Base-by-base conservation (phyloP, 2,888 invertebrate genomes). In the Nesidiocoris tenuis region DNA sequence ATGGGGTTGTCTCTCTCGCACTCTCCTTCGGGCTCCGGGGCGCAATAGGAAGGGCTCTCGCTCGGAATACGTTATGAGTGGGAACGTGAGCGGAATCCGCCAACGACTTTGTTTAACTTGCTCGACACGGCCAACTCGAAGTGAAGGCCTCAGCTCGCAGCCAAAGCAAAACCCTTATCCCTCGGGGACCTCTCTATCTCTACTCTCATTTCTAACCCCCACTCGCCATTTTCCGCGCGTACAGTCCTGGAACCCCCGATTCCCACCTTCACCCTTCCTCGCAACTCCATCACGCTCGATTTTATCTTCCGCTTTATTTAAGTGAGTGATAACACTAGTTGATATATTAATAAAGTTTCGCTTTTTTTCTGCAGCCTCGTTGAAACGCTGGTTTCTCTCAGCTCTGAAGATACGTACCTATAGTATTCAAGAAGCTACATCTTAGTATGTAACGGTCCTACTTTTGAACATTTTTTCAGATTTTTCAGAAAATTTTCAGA, bases 41-140 rank as follows among this genome's bases (percentile, higher is more conserved):
- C 54, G 17, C 24, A 12, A 19, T 22, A 56, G 16, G 25, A 23
- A 21, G 72, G 18, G 57, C 19, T 56, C 22, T 64, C 55, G 66
- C 39, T 65, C 65, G 76, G 76, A 76, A 76, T 76, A 76, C 76
- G 71, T 64, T 71, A 76, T 76, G 76, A 76, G 72, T 65, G 59
- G 70, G 61, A 18, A 76, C 76, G 76, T 76, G 76, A 57, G 56
- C n/a, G 23, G 66, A 71, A 76, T 72, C 61, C 55, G 72, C 63
- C 61, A 59, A n/a, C 12, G 55, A 65, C 67, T 67, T 39, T 54
- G 72, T 55, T 72, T 72, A 66, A 72, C 65, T 72, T 71, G 61
- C 76, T 39, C 72, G 66, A 72, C 76, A 76, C 76, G 76, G 70
- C 70, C 70, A 59, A 70, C 70, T 70, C 57, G 70, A 70, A 70